A percentile compares a stretch with the other conserved stretches of the same genome.
Conservation (phyloP, 2,888 invertebrate species). For the Chrysolina americana region DNA sequence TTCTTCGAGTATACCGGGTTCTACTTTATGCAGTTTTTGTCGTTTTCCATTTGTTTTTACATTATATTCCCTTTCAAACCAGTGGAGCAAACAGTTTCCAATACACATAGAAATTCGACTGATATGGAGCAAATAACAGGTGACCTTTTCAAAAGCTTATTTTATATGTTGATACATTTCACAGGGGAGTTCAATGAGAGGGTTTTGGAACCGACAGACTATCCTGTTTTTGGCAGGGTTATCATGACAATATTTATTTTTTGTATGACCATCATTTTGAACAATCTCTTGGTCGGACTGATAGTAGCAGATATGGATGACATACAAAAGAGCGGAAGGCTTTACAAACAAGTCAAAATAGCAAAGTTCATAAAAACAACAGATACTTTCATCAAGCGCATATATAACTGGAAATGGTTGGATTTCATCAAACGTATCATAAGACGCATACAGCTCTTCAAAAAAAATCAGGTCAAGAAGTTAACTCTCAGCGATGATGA, state of each 20-base stretch:
- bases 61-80: constrained; percentile 51
- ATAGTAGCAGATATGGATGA: constrained; percentile 58
- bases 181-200: constrained; percentile 57
- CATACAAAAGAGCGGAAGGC: constrained; percentile 51
- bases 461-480: constrained; percentile 41
- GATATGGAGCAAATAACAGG: constrained; percentile 13
- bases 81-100: neutral
- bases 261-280: constrained; percentile 58
- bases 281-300: constrained; percentile 57
- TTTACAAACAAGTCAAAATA: constrained; percentile 54
- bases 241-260: constrained; percentile 56
- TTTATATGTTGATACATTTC: constrained; percentile 54
- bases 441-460: constrained; percentile 44
- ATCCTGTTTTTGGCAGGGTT: constrained; percentile 53
- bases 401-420: constrained; percentile 42
- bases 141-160: constrained; percentile 50
- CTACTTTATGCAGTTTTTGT: constrained; percentile 56
- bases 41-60: constrained; percentile 57
- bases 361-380: constrained; percentile 53
- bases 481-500: constrained; percentile 32
- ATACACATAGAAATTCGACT: neutral
- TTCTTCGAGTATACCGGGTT: constrained; percentile 56
- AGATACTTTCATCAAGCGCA: constrained; percentile 47
- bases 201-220: constrained; percentile 47
- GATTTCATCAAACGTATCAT: constrained; percentile 39